Evolutionary conservation across 2,113 vertebrate species (phyloP).

Genomic region (Toxotes jaculatrix): DNA sequence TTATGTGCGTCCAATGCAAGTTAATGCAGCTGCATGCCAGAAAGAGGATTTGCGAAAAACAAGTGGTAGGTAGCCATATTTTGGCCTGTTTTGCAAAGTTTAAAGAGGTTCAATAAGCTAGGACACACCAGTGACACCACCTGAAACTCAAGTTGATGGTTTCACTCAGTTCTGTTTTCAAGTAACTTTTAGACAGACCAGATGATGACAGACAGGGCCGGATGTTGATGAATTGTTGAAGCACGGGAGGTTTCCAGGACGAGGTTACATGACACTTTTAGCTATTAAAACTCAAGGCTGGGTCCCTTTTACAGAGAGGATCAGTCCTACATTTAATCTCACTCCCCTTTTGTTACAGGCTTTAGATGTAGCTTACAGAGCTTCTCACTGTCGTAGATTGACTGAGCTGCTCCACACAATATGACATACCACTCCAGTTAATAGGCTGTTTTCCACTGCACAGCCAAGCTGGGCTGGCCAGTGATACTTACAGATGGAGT

Average conservation of each 20-base stretch:
- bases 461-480: constrained; percentile 3
- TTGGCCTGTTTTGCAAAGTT: background rate
- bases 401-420: constrained; percentile 64
- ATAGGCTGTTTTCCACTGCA: constrained; percentile 61
- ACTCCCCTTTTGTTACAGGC: constrained; percentile 77
- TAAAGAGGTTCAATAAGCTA: background rate
- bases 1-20: background rate
- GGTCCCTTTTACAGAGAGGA: constrained; percentile 64
- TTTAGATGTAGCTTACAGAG: constrained; percentile 74
- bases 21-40: background rate
- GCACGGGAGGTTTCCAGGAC: constrained; percentile 55
- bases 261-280: constrained; percentile 66
- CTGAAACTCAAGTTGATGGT: background rate
- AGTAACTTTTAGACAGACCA: constrained; percentile 8
- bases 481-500: constrained; percentile 33
- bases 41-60: background rate
- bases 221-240: constrained; percentile 50
- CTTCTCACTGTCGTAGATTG: constrained; percentile 65
- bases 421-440: constrained; percentile 68
- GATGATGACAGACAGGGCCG: constrained; percentile 49
- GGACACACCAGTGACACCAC: background rate
- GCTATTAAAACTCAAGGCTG: constrained; percentile 71
- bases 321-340: constrained; percentile 77
- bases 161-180: constrained; percentile 6
- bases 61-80: background rate